Evolutionary conservation across 2,888 invertebrate genomes (phyloP), one percentile per base, ranked within the genome.

Genomic region (Brenthis hecate): DNA sequence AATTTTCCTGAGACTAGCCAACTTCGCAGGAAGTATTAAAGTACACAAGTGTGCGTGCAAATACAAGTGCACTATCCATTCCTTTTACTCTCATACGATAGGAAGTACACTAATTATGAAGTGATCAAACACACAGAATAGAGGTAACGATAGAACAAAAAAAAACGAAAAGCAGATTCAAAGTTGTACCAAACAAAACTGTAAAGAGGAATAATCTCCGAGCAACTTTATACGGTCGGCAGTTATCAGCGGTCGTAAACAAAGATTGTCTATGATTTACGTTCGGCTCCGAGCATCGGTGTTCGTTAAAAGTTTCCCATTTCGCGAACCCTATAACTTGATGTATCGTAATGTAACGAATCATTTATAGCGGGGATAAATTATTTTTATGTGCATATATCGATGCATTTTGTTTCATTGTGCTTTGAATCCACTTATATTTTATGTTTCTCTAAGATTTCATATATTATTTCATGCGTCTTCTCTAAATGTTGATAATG

Each of bases 241-340:
- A 69, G 71, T 78, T 81, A 82, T 82, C 81, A 78, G 68, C 53
- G 72, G 73, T 79, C 82, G 78, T 83, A 83, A 83, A 83, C 83
- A 80, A 82, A 80, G 81, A 80, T 81, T 80, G 80, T 70, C 72
- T 66, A 82, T 81, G 81, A 82, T 81, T 81, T 81, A 82, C 76
- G 69, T 64, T 63, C 47, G 62, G 72, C 68, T 62, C 72, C 36
- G 36, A 62, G 73, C 75, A 70, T 75, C 74, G 70, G 19, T 36
- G 72, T 65, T 72, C 65, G 70, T 71, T 71, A 69, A 69, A 66
- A 69, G 62, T 66, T 60, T 47, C 54, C 56, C 36, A 56, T 67
- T 36, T 53, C 51, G 51, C 16, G 51, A 16, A 51, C 36, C 36
- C 36, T 60, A 19, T 19, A 62, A 62, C 53, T 62, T 48, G 8